Evolutionary conservation across 1,140 invertebrate genomes (phyloP).

Genomic region (Oppia nitens): DNA sequence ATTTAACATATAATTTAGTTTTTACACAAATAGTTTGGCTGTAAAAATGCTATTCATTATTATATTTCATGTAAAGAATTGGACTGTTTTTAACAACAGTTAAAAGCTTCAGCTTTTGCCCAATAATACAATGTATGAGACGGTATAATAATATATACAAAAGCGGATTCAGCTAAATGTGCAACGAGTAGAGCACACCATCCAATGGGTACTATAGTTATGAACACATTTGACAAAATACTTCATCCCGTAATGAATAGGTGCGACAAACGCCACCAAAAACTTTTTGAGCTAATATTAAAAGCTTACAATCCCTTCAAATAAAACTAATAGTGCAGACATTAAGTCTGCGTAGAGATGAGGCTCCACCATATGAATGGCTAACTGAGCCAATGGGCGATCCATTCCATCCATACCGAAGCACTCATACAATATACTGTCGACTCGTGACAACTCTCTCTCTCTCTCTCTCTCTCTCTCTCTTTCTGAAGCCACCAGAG

Average conservation of each 20-base stretch:
- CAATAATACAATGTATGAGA: too few relatives aligned
- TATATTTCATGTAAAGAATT: too few relatives aligned
- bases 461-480: background rate
- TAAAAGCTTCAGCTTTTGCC: too few relatives aligned
- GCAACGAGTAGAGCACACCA: background rate
- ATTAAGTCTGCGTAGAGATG: background rate
- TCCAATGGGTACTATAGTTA: too few relatives aligned
- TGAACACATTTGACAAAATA: background rate
- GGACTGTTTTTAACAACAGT: too few relatives aligned
- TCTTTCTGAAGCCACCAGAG: background rate
- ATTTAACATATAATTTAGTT: too few relatives aligned
- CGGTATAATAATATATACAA: too few relatives aligned
- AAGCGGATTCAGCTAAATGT: background rate
- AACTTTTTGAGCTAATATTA: background rate
- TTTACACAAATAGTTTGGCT: too few relatives aligned
- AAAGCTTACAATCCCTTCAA: background rate
- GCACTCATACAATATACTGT: too few relatives aligned
- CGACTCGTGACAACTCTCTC: background rate
- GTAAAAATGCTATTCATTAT: too few relatives aligned
- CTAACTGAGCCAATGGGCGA: background rate
- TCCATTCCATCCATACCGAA: background rate
- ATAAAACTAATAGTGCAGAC: background rate
- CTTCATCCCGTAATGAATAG: background rate
- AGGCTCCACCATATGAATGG: background rate
- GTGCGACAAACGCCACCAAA: background rate